Evolutionary conservation across 1,140 invertebrate species (phyloP), one percentile per base, ranked within the genome.

Genomic region (Drosophila suzukii): DNA sequence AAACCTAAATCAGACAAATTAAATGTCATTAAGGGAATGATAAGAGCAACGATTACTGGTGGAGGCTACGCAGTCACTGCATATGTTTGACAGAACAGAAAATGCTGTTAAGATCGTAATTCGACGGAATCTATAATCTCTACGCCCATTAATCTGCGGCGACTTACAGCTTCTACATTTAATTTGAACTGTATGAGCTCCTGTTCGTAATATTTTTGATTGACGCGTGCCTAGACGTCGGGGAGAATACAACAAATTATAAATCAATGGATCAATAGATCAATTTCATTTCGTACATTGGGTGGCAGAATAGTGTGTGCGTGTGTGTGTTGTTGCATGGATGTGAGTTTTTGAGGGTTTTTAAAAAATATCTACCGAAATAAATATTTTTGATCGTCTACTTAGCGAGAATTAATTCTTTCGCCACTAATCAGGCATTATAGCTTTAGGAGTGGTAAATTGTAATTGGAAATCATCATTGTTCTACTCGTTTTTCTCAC

Each of bases 81-180:
- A 82, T 61, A 38, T 81, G 27, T 27, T 27, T 27, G 27, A 27
- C 27, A 17, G n/a, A 84, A 80, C 59, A 62, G 43, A 63, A 80
- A 84, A 84, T 84, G 81, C 81, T 80, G 81, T 84, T 84, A 84
- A 73, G 65, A 84, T 73, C 57, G n/a, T 51, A 62, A 63, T 55
- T 54, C 20, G 39, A 53, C 47, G 27, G 47, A 61, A 44, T 62
- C 38, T 55, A 43, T 49, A 49, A 36, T 59, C 20, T 71, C 65
- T 57, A 71, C 65, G 68, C 65, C 71, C 74, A 47, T 41, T 30
- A 17, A 47, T 41, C 38, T 43, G 38, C n/a, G 60, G 67, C 78
- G 77, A 92, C 92, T 92, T 92, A 92, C 91, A 91, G 79, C 78
- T 61, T 82, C 86, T 77, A 91, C 80, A 84, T 71, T 90, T 81